Evolutionary conservation across 2,888 invertebrate genomes (phyloP), one percentile per base, ranked within the genome.

Genomic region (Homarus gammarus): DNA sequence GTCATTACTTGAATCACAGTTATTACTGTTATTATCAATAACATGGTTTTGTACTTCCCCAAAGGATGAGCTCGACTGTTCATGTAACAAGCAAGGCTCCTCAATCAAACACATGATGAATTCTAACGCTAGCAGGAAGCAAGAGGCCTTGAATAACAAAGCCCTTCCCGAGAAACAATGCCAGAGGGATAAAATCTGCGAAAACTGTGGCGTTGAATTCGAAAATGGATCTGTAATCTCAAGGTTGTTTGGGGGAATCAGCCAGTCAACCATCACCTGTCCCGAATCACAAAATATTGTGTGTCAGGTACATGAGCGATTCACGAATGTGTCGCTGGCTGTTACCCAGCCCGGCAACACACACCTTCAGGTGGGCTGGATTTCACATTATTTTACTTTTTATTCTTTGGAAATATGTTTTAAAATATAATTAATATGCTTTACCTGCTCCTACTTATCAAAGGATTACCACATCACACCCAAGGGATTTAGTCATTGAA

Each of bases 161-260:
- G n/a, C n/a, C n/a, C n/a, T n/a, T n/a, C 68, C 22, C 38, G 12
- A 64, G 27, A 12, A 18, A 64, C 1, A 38, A 61, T 6, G 49
- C 27, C n/a, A n/a, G n/a, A n/a, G n/a, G n/a, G n/a, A n/a, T n/a
- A n/a, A n/a, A n/a, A n/a, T n/a, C n/a, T 82, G 82, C 27, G 31
- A 27, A 40, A 27, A 44, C 1, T 83, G 83, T 51, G 83, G 83
- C 5, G 68, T 83, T 18, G n/a, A 44, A 44, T 22, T 10, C 18
- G 49, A 83, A n/a, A 51, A n/a, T 0, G 10, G 70, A 5, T 83
- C 83, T 12, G 10, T 51, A 33, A 49, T 83, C 6, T 72, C 83
- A 1, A 51, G 72, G n/a, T 49, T 49, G 27, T 70, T 83, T 49
- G 83, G 51, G 51, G 83, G 83, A 22, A 72, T 83, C 22, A 70